phyloP scores from a whole-genome alignment of 1,140 invertebrate species.

The Rhysida immarginata region DNA sequence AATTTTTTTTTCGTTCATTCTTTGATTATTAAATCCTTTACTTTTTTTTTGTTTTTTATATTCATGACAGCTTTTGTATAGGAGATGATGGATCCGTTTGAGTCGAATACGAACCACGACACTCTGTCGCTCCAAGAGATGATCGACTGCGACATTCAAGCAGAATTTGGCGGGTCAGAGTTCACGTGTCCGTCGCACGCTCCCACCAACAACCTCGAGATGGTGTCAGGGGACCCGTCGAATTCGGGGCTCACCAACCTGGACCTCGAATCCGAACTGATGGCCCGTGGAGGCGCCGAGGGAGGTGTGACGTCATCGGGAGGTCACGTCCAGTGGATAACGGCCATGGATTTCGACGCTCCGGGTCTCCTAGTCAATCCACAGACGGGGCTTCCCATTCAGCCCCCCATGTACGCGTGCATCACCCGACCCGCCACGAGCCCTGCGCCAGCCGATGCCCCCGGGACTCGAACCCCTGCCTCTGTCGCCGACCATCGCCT shows the following conservation, averaged over 20 bases:
- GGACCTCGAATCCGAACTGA: too few species aligned
- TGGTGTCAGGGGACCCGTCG: too few species aligned
- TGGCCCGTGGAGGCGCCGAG: background rate
- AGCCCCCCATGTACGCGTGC: constrained; percentile 7
- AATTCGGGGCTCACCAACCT: background rate
- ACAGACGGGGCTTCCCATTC: constrained; percentile 26
- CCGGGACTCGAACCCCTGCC: background rate
- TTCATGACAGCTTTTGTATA: too few species aligned
- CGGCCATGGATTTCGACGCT: constrained; percentile 12
- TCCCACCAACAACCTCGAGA: background rate
- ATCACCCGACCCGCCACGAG: constrained; percentile 1
- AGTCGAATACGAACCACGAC: background rate
- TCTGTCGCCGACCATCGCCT: background rate
- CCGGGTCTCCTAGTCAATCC: constrained; percentile 27
- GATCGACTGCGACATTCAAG: constrained; percentile 64
- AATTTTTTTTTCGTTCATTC: too few species aligned
- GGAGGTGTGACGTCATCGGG: background rate
- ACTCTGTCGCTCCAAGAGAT: constrained; percentile 38
- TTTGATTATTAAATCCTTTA: too few species aligned
- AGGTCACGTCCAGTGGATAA: background rate
- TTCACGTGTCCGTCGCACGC: constrained; percentile 27
- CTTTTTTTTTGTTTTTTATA: too few species aligned
- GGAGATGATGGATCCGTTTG: background rate
- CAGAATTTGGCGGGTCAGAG: constrained; percentile 57
- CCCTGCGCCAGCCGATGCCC: background rate